Percentiles rank a stretch among this genome's conserved stretches.
Evolutionary conservation across 2,797 vertebrate genomes (phyloP).

Genomic region (Podarcis siculus): DNA sequence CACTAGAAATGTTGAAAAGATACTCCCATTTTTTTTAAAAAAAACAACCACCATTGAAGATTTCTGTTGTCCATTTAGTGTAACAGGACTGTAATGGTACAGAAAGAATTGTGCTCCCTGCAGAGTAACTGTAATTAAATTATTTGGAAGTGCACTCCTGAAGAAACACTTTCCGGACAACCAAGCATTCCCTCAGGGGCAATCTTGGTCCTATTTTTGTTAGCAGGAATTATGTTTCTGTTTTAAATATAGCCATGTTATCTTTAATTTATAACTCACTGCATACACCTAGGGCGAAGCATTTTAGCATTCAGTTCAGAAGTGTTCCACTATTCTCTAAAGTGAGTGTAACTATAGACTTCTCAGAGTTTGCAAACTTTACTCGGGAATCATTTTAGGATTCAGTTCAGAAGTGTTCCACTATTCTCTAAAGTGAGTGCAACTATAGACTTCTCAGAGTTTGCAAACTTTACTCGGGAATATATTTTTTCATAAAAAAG

Average conservation of each 20-base stretch:
- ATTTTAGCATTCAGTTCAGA: background rate
- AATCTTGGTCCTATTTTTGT: background rate
- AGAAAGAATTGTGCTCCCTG: background rate
- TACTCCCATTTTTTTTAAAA: too few relatives aligned
- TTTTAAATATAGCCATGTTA: constrained; percentile 24
- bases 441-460: background rate
- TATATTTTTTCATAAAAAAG: background rate
- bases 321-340: background rate
- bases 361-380: background rate
- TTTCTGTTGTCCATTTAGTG: background rate
- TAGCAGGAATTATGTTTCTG: background rate
- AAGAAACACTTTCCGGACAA: constrained; percentile 14
- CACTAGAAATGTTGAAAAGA: background rate
- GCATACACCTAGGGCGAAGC: background rate
- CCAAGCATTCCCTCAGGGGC: background rate
- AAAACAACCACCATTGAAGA: background rate
- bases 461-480: background rate
- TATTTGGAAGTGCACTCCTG: background rate
- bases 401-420: background rate
- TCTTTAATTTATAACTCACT: constrained; percentile 4
- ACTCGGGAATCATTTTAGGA: background rate
- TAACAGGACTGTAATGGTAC: background rate
- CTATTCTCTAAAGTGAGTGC: background rate
- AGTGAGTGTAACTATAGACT: background rate
- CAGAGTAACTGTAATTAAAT: background rate